Percentiles rank a stretch among this genome's conserved stretches.
Evolutionary conservation across 2,113 vertebrate genomes (phyloP).

Genomic region (Tragelaphus buxtoni): DNA sequence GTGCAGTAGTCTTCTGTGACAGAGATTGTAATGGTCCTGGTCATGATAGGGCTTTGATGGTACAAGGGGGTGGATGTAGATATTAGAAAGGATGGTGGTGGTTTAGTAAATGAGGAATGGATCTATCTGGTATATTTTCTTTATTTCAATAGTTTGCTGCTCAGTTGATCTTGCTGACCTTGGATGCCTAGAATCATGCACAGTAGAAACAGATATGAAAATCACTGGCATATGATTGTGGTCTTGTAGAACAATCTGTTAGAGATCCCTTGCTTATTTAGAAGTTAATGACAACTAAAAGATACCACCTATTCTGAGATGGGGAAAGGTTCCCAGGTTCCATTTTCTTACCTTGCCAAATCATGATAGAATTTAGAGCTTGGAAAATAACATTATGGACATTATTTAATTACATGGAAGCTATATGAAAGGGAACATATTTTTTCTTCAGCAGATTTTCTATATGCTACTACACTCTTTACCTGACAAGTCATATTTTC

Average conservation of each 20-base stretch:
- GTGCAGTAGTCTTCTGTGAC: not conserved
- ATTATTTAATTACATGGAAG: constrained; percentile 46
- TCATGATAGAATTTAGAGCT: not conserved
- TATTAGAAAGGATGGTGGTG: not conserved
- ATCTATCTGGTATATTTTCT: not conserved
- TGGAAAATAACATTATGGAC: not conserved
- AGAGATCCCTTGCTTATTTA: not conserved
- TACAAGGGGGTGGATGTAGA: not conserved
- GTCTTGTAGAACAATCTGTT: not conserved
- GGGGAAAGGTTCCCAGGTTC: not conserved
- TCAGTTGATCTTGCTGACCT: not conserved
- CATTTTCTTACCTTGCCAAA: not conserved
- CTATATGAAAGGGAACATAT: not conserved
- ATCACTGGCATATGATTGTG: not conserved
- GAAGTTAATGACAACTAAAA: not conserved
- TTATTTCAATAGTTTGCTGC: not conserved
- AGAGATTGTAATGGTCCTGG: not conserved
- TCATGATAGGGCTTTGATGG: not conserved
- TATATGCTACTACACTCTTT: constrained; percentile 56
- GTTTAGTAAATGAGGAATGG: not conserved
- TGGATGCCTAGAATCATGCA: not conserved
- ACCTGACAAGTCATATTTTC: constrained; percentile 69
- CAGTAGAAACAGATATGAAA: not conserved
- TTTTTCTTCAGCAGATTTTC: constrained; percentile 49
- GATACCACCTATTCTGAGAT: not conserved